These are phyloP conservation scores for Spisula subtruncata DNA, from an alignment of 2,888 invertebrate species.

Conservation along the genomic window DNA sequence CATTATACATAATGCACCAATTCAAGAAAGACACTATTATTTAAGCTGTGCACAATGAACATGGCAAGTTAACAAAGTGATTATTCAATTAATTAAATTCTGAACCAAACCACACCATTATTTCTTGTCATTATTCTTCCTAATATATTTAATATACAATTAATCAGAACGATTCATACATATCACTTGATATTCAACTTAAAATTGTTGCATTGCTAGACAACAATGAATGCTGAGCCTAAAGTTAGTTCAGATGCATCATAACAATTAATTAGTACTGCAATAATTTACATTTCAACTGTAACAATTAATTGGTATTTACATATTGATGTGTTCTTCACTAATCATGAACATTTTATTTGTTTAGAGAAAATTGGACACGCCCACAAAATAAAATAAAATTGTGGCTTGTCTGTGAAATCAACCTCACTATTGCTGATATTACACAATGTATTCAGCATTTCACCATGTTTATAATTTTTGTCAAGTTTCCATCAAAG, in stretches of 20 bases:
- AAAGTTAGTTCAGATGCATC: not conserved
- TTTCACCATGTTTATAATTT: no score
- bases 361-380: no score
- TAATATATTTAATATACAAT: constrained; percentile 5
- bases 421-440: no score
- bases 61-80: not conserved
- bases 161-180: not conserved
- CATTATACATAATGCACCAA: not conserved
- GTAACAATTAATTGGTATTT: no score
- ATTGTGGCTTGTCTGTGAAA: no score
- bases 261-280: no score
- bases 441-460: no score
- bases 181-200: not conserved
- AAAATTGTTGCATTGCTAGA: not conserved
- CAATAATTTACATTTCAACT: no score
- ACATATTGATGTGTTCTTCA: no score
- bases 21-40: not conserved
- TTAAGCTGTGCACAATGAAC: not conserved
- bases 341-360: no score
- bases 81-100: not conserved
- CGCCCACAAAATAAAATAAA: no score
- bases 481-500: no score
- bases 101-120: not conserved
- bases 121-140: constrained; percentile 1
- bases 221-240: not conserved